Evolutionary conservation across 2,888 invertebrate species (phyloP), one percentile per base, ranked within the genome.

Genomic region (Myathropa florea): DNA sequence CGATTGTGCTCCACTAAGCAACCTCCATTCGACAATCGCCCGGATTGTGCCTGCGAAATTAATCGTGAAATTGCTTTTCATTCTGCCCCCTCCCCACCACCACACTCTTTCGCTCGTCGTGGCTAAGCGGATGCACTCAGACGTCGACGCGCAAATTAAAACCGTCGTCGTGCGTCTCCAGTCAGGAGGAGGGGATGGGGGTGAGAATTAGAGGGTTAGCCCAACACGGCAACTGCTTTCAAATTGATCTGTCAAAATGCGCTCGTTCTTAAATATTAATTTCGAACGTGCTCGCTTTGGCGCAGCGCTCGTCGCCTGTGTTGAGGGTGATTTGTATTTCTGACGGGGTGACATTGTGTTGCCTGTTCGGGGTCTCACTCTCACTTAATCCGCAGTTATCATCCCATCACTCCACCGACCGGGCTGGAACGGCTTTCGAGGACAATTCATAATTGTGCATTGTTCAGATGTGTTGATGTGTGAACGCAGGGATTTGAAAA

Each of bases 41-140:
- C 10, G 78, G 78, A 86, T 86, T 86, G 83, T 86, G 83, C 73
- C 78, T 33, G 83, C 86, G 86, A 86, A 86, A 86, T 86, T 86
- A 86, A 86, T 86, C 86, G 86, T 86, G 83, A 86, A 86, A 86
- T 86, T 86, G 83, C 70, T 86, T 86, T 86, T 85, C 70, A 83
- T 86, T 73, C 60, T 84, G 55, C 75, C 7, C 18, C 39, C 4
- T n/a, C 39, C n/a, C 46, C n/a, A n/a, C 63, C n/a, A 6, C 23
- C 18, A n/a, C 10, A 18, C 55, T 6, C 23, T 21, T 2, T 4
- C 3, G 3, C n/a, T 14, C 4, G 61, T 12, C 60, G 75, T 67
- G 75, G 70, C 86, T 78, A 68, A 59, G 39, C 75, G 76, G 75
- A 83, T 83, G 86, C 83, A 86, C 83, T 83, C 86, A 86, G 78